phyloP scores from a whole-genome alignment of 2,113 vertebrate genomes.

The Trichechus manatus region DNA sequence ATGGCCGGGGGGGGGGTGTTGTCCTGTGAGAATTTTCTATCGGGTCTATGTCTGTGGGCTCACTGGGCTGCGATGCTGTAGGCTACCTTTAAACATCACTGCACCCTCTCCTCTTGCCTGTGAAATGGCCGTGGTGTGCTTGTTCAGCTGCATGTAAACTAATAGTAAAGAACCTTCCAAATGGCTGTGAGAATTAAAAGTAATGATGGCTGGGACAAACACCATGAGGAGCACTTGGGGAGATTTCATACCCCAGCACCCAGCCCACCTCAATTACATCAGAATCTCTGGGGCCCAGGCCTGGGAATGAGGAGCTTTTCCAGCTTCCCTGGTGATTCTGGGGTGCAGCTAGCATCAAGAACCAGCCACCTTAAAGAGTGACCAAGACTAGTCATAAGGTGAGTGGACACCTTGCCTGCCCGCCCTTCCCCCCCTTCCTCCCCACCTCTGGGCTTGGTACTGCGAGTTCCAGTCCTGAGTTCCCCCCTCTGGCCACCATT shows the following conservation, averaged over 20 bases:
- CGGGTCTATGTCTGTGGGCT: background rate
- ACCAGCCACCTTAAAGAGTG: background rate
- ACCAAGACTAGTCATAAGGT: background rate
- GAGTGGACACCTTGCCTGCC: accelerated
- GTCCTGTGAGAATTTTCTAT: background rate
- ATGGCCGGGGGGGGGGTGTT: too few species aligned
- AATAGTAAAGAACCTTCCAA: background rate
- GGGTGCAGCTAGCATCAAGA: background rate
- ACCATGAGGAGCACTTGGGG: accelerated
- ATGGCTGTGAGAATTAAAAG: background rate
- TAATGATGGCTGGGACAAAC: background rate
- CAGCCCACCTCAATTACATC: accelerated
- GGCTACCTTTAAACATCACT: background rate
- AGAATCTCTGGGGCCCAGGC: background rate
- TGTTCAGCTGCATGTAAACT: background rate
- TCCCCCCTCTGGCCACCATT: background rate
- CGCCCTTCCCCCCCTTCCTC: background rate
- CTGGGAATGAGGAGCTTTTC: background rate
- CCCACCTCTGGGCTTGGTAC: background rate
- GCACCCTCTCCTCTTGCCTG: background rate
- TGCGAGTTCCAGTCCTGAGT: too few species aligned
- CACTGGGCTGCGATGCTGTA: background rate
- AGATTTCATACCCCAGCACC: background rate
- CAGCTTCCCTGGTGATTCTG: too few species aligned
- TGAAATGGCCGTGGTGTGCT: background rate